These are phyloP conservation scores for Lycaena phlaeas DNA, from an alignment of 2,888 invertebrate genomes.

Conservation along the genomic window DNA sequence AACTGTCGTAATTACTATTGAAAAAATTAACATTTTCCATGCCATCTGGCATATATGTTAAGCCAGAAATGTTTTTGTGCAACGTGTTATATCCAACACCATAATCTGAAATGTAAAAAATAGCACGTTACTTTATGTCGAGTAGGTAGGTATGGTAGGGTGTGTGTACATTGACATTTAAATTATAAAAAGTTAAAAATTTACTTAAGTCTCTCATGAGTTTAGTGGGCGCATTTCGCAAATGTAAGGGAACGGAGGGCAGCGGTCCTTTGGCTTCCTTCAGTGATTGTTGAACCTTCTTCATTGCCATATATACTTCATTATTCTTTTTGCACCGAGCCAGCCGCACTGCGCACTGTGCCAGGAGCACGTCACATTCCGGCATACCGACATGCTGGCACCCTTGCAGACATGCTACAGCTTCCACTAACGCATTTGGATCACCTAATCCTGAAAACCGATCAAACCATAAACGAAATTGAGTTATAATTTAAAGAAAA, in stretches of 20 bases:
- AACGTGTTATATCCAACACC: constrained; percentile 74
- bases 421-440: constrained; percentile 76
- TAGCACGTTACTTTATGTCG: background rate
- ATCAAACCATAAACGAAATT: too few species aligned
- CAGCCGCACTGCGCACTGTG: constrained; percentile 83
- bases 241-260: constrained; percentile 83
- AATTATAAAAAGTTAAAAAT: too few species aligned
- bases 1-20: too few species aligned
- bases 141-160: background rate
- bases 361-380: constrained; percentile 83
- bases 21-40: constrained; percentile 77
- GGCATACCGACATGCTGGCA: constrained; percentile 88
- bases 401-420: constrained; percentile 83
- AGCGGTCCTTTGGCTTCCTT: constrained; percentile 76
- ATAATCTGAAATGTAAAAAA: constrained; percentile 67
- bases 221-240: constrained; percentile 86
- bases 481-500: too few species aligned
- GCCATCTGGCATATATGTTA: constrained; percentile 79
- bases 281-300: constrained; percentile 74
- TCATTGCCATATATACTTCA: constrained; percentile 74
- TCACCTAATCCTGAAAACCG: constrained; percentile 75
- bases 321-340: constrained; percentile 84
- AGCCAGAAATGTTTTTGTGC: constrained; percentile 69
- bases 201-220: constrained; percentile 82
- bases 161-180: background rate